Base-by-base conservation (phyloP, 2,888 invertebrate genomes). In the Rhyacophila evoluta region DNA sequence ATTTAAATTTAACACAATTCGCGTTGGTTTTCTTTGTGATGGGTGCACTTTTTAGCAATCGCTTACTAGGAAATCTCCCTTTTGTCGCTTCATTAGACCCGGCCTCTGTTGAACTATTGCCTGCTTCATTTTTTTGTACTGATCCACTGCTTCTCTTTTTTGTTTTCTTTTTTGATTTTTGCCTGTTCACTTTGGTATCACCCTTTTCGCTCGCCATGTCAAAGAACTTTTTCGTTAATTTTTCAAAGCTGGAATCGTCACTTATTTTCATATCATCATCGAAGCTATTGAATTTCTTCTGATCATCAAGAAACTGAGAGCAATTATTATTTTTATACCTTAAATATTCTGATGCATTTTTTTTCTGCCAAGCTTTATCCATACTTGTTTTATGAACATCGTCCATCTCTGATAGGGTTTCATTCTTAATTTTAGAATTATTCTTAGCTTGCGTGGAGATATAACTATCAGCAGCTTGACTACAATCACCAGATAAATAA, bases 111-210 rank as follows among this genome's bases (percentile, higher is more conserved):
- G 77, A 76, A 11, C 78, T 77, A 12, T 77, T 82, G 11, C 70
- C 69, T 15, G 68, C 75, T 27, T 79, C 74, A 67, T 38, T 73
- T 68, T 74, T 78, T 12, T 41, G 11, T 8, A 70, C 39, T 2
- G 10, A 29, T 11, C n/a, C 11, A 25, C 73, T 72, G 25, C 79
- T 79, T 37, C 78, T 78, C 39, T 79, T 78, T 12, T 82, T 82
- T 10, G 41, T 73, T 78, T 81, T 82, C 36, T 78, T 79, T 70
- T 78, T 82, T 25, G 41, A 12, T 72, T 77, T 82, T 25, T 36
- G 73, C 36, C 28, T 74, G 11, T 29, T 77, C 11, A 39, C 8
- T 67, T 74, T 68, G 5, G 71, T 12, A 29, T 72, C 55, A 27
- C 72, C 72, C 39, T 38, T 74, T 1, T 67, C 72, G 11, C 74